Percentiles rank a stretch among this genome's conserved stretches.
phyloP scores from a whole-genome alignment of 2,113 vertebrate species.

The Embiotoca jacksoni region DNA sequence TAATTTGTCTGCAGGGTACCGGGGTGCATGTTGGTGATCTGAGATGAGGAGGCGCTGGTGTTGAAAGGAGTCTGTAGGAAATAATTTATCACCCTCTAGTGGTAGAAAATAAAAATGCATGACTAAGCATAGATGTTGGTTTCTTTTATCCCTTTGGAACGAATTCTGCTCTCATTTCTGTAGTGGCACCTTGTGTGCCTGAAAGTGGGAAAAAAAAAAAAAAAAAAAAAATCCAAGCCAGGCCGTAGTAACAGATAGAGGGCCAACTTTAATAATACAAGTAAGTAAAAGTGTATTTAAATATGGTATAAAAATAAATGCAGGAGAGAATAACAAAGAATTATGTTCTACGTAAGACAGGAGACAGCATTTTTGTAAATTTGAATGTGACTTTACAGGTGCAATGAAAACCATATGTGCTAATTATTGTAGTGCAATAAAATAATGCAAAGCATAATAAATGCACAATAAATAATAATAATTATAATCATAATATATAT shows the following conservation, averaged over 20 bases:
- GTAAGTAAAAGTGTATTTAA: slow-evolving; percentile 97
- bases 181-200: not conserved
- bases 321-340: slow-evolving; percentile 91
- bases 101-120: slow-evolving; percentile 54
- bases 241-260: slow-evolving; percentile 90
- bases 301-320: slow-evolving; percentile 99
- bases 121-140: not conserved
- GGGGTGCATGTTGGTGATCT: slow-evolving; percentile 39
- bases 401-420: slow-evolving; percentile 89
- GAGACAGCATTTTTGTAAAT: slow-evolving; percentile 75
- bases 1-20: slow-evolving; percentile 45
- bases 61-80: slow-evolving; percentile 27
- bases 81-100: slow-evolving; percentile 71
- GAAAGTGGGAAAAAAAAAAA: not conserved
- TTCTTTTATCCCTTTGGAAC: not conserved
- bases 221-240: slow-evolving; percentile 14
- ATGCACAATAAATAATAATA: slow-evolving; percentile 81
- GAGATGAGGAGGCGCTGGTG: not conserved
- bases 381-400: slow-evolving; percentile 88
- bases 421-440: slow-evolving; percentile 90
- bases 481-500: slow-evolving; percentile 74
- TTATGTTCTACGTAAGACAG: slow-evolving; percentile 88
- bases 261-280: slow-evolving; percentile 91
- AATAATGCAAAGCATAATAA: slow-evolving; percentile 88
- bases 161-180: not conserved